Evolutionary conservation across 2,797 vertebrate species (phyloP).

Genomic region (Lagorchestes hirsutus): DNA sequence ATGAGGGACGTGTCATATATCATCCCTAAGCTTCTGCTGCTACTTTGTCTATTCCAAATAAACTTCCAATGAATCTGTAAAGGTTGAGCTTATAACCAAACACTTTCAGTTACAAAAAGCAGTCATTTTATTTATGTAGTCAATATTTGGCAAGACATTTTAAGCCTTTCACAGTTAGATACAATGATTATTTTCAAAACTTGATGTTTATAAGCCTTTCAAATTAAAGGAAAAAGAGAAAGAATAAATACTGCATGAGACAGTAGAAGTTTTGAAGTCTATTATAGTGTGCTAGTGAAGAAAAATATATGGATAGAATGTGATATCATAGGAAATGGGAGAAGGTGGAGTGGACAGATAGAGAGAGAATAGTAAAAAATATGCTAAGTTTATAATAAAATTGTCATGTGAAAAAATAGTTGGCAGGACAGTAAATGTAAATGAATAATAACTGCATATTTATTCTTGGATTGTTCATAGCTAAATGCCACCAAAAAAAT

Average conservation of each 20-base stretch:
- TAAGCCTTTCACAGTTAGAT: background rate
- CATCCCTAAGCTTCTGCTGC: background rate
- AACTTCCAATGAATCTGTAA: background rate
- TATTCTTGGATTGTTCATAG: background rate
- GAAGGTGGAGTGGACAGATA: background rate
- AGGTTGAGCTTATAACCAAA: background rate
- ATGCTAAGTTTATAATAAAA: background rate
- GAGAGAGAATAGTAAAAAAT: background rate
- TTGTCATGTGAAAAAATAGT: background rate
- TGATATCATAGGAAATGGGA: background rate
- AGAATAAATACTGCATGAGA: background rate
- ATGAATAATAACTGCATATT: background rate
- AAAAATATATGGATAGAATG: background rate
- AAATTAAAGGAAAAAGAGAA: background rate
- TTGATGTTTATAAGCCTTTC: background rate
- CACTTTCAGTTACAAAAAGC: background rate
- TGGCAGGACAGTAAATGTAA: background rate
- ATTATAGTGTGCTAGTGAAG: background rate
- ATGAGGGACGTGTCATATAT: background rate
- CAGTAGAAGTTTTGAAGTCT: background rate
- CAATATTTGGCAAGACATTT: background rate
- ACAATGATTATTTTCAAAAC: background rate
- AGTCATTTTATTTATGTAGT: background rate
- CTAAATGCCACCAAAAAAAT: background rate
- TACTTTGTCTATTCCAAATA: background rate